Percentiles rank a stretch among this genome's conserved stretches.
Conservation (phyloP, 2,113 vertebrate species). For the Muscicapa adusta region DNA sequence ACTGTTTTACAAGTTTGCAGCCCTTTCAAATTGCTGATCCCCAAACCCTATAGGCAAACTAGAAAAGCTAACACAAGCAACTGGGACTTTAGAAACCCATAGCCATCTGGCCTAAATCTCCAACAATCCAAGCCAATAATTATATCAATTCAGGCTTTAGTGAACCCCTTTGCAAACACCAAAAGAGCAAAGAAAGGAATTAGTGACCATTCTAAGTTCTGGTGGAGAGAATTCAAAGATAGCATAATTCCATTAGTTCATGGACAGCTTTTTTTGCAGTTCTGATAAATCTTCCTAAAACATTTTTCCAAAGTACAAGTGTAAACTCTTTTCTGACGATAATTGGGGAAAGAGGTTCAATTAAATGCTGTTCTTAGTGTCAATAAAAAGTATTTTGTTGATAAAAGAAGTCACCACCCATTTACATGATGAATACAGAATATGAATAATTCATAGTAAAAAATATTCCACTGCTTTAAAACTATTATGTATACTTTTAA, state of each 20-base stretch:
- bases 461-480: conserved; percentile 28
- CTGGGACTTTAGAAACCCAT: conserved; percentile 77
- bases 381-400: conserved; percentile 51
- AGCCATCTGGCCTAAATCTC: conserved; percentile 84
- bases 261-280: conserved; percentile 56
- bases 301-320: conserved; percentile 46
- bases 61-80: conserved; percentile 80
- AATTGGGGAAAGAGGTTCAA: conserved; percentile 55
- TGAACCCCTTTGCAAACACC: conserved; percentile 69
- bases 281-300: conserved; percentile 59
- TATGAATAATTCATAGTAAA: conserved; percentile 66
- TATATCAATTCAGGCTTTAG: conserved; percentile 79
- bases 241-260: conserved; percentile 75
- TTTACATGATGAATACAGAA: background rate
- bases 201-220: conserved; percentile 69
- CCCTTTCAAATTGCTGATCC: conserved; percentile 76
- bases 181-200: conserved; percentile 79
- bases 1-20: conserved; percentile 84
- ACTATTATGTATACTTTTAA: conserved; percentile 32
- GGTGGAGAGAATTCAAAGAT: conserved; percentile 71
- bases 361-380: conserved; percentile 50
- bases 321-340: conserved; percentile 54
- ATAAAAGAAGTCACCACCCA: conserved; percentile 44
- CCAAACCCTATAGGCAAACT: conserved; percentile 76
- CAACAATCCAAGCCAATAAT: conserved; percentile 83